These are phyloP conservation scores for Mormyrus hasselquistii DNA, from an alignment of 2,797 vertebrate species.

Conservation along the genomic window DNA sequence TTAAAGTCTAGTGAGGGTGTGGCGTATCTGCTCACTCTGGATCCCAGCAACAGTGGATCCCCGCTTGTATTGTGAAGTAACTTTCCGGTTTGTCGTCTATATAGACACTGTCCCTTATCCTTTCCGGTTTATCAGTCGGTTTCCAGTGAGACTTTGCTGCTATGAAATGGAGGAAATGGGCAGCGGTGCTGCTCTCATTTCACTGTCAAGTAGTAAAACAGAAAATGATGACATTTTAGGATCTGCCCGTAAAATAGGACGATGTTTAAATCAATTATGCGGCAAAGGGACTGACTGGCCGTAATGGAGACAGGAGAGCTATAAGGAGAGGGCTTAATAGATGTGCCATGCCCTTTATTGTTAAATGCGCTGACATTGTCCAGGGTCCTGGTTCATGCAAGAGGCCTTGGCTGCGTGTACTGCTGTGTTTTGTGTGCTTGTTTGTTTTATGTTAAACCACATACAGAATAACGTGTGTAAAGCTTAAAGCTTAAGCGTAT, in stretches of 20 bases:
- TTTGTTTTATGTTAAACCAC: neutral
- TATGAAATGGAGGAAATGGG: neutral
- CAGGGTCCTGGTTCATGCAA: neutral
- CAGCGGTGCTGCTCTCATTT: neutral
- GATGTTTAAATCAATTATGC: neutral
- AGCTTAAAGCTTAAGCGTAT: neutral
- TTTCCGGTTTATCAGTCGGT: neutral
- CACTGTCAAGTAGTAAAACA: neutral
- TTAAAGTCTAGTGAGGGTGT: neutral
- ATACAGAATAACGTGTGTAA: neutral
- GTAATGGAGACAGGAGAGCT: neutral
- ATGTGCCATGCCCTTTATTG: neutral
- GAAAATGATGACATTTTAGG: neutral
- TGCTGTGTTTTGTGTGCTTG: neutral
- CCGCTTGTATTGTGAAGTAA: neutral
- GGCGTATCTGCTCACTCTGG: neutral
- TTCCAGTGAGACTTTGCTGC: neutral
- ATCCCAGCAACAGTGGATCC: neutral
- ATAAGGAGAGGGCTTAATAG: neutral
- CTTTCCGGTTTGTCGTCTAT: neutral
- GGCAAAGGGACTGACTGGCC: neutral
- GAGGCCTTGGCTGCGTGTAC: neutral
- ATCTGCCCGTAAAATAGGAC: neutral
- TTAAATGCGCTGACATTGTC: neutral
- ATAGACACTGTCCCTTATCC: neutral